Evolutionary conservation across 1,140 invertebrate genomes (phyloP), one percentile per base, ranked within the genome.

Genomic region (Cydia fagiglandana): DNA sequence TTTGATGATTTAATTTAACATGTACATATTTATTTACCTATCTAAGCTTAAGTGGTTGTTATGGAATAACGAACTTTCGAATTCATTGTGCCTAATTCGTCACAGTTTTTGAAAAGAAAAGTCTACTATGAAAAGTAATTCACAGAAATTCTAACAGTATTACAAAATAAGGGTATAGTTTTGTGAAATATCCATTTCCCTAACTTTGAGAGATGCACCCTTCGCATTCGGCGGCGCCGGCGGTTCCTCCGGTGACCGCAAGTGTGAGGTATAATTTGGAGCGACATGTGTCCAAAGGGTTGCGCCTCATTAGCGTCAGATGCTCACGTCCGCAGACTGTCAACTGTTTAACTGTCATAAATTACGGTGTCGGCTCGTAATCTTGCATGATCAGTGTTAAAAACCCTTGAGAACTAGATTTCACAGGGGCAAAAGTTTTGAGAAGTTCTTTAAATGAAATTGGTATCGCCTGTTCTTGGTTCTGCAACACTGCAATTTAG

Each of bases 181-280:
- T 53, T 53, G n/a, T 17, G 50, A 17, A 53, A 53, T 53, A 53
- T n/a, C 6, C 15, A 53, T 53, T n/a, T 53, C 50, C 5, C 50
- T 15, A 4, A 56, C 4, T 24, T 61, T 9, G 56, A 24, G 10
- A 61, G 56, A 61, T 24, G 56, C 56, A 61, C 56, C 56, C 56
- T 61, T 24, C 56, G 20, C 6, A 20, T 15, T 56, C n/a, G 53
- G 3, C n/a, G 53, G 9, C 56, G 56, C n/a, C 56, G 50, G 10
- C 50, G 64, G 30, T 68, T 68, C 30, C 64, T 70, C 34, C 66
- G 34, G 68, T 64, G 28, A 76, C 77, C 81, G 79, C 77, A 78
- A 83, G 80, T 84, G 86, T 85, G 88, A 86, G 80, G 80, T 89
- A 86, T 90, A 89, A 90, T 91, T 91, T 90, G 78, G 82, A 73